Evolutionary conservation across 1,140 invertebrate genomes (phyloP).

Genomic region (Tribolium castaneum): DNA sequence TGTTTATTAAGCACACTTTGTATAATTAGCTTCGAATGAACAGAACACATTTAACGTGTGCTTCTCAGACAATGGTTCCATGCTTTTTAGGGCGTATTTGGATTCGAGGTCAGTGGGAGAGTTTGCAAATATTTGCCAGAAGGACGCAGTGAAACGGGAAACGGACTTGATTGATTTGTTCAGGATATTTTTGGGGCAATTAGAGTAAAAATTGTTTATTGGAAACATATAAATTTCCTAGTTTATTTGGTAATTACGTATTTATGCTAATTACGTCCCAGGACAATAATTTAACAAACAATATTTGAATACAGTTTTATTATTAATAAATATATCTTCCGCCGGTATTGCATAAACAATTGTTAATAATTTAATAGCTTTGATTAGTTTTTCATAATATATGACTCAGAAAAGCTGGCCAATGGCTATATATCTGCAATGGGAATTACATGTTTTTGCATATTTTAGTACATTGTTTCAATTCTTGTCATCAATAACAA

Average conservation of each 20-base stretch:
- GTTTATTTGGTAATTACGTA: neutral
- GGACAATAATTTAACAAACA: neutral
- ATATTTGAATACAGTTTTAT: neutral
- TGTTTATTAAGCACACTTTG: constrained; percentile 13
- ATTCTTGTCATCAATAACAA: neutral
- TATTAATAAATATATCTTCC: neutral
- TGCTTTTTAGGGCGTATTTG: neutral
- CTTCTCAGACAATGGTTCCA: neutral
- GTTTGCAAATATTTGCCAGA: neutral
- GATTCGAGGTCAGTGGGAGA: neutral
- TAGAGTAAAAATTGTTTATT: neutral
- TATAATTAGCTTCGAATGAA: neutral
- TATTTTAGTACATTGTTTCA: neutral
- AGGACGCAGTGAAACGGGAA: neutral
- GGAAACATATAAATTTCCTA: neutral
- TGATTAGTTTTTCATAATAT: neutral
- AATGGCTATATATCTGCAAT: neutral
- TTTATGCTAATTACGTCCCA: neutral
- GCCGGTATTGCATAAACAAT: neutral
- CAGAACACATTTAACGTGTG: neutral
- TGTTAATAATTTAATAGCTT: neutral
- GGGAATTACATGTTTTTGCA: neutral
- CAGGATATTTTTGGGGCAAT: neutral
- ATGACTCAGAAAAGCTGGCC: neutral
- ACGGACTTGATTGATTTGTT: neutral